Evolutionary conservation across 2,888 invertebrate species (phyloP).

Genomic region (Agrenia bidenticulata): DNA sequence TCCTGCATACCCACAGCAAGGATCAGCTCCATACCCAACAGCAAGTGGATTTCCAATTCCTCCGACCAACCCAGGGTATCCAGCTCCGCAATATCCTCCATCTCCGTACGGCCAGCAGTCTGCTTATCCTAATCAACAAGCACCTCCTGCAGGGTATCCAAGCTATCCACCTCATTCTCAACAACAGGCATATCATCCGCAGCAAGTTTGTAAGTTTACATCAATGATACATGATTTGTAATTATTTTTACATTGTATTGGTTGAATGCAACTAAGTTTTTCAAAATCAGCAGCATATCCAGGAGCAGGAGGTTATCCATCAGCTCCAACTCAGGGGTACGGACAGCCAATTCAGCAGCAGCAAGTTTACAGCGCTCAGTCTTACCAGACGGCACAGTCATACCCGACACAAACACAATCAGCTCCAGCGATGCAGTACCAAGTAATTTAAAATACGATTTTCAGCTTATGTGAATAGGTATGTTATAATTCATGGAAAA

Average conservation of each 20-base stretch:
- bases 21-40: slow-evolving; percentile 18
- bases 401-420: slow-evolving; percentile 12
- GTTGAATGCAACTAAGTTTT: too few species aligned
- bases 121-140: background rate
- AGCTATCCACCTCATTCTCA: too few species aligned
- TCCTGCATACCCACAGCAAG: slow-evolving; percentile 6
- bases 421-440: slow-evolving; percentile 25
- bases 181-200: too few species aligned
- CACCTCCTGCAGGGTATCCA: background rate
- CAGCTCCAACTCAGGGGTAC: background rate
- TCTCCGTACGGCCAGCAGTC: slow-evolving; percentile 9
- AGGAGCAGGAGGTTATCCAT: slow-evolving; percentile 1
- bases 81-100: slow-evolving; percentile 17
- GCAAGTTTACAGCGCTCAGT: background rate
- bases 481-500: too few species aligned
- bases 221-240: too few species aligned
- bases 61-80: slow-evolving; percentile 10
- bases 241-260: too few species aligned
- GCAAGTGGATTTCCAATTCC: background rate
- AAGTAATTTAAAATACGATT: background rate
- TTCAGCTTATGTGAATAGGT: background rate
- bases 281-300: background rate
- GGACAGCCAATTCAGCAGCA: background rate
- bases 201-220: too few species aligned
- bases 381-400: slow-evolving; percentile 22